Evolutionary conservation across 2,797 vertebrate genomes (phyloP).

Genomic region (Melopsittacus undulatus): DNA sequence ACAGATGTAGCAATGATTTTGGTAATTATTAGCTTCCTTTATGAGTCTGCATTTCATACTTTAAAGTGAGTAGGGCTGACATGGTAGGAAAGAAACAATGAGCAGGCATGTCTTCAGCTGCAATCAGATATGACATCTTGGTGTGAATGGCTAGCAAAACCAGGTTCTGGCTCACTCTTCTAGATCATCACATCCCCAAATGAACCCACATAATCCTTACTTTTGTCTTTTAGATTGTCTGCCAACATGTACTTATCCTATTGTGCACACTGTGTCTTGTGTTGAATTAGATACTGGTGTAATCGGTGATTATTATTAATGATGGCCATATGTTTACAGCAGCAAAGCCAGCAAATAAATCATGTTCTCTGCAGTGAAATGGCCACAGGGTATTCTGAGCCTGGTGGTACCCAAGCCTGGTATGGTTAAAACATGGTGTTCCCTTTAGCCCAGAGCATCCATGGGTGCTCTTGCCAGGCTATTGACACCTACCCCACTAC

Average conservation of each 20-base stretch:
- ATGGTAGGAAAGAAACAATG: background rate
- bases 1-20: background rate
- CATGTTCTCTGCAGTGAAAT: background rate
- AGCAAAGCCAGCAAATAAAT: background rate
- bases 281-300: background rate
- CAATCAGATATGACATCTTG: background rate
- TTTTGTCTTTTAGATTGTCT: background rate
- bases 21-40: background rate
- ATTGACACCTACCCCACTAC: background rate
- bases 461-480: background rate
- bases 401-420: background rate
- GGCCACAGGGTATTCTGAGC: background rate
- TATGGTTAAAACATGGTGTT: background rate
- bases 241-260: background rate
- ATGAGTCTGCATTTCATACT: background rate
- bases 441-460: background rate
- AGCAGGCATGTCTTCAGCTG: background rate
- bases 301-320: background rate
- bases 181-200: background rate
- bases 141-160: background rate
- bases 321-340: background rate
- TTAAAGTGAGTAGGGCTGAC: background rate
- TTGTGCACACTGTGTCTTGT: background rate
- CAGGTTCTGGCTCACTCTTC: background rate
- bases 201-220: background rate